Conservation (phyloP, 2,888 invertebrate species). For the Nephrotoma flavescens region DNA sequence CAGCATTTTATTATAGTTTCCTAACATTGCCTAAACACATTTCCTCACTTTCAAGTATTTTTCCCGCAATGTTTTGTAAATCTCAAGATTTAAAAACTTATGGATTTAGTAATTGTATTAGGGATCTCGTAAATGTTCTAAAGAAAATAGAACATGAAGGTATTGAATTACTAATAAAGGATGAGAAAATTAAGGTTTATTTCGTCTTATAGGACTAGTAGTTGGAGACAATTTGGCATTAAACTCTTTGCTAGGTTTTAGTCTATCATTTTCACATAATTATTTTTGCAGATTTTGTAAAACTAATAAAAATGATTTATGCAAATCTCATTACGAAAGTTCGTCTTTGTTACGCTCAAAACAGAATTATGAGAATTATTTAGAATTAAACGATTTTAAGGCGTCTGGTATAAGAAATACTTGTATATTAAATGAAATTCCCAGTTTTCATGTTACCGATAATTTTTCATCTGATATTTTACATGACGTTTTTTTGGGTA, state of each 20-base stretch:
- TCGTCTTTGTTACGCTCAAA: too few relatives aligned
- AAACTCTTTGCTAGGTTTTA: constrained; percentile 11
- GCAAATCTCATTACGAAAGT: not conserved
- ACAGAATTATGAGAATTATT: constrained; percentile 5
- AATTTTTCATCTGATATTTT: constrained; percentile 12
- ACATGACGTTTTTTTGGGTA: constrained; percentile 11
- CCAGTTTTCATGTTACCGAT: constrained; percentile 11
- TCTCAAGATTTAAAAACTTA: constrained; percentile 9
- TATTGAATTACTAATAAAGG: not conserved
- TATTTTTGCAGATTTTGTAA: constrained; percentile 11
- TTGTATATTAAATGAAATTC: constrained; percentile 10
- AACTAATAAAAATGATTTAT: not conserved
- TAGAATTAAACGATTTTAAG: constrained; percentile 7
- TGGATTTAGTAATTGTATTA: constrained; percentile 10
- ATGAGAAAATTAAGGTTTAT: constrained; percentile 7
- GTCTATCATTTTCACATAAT: constrained; percentile 11
- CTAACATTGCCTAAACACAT: not conserved
- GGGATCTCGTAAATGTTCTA: constrained; percentile 9
- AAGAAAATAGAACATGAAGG: constrained; percentile 11
- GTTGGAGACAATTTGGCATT: constrained; percentile 6
- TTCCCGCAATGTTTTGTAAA: constrained; percentile 10
- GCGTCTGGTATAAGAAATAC: constrained; percentile 10
- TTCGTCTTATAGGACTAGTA: constrained; percentile 11
- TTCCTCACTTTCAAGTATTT: constrained; percentile 9
- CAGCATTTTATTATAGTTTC: constrained; percentile 10